These are phyloP conservation scores for Phytoseiulus persimilis DNA, from an alignment of 2,888 invertebrate genomes.

Conservation along the genomic window DNA sequence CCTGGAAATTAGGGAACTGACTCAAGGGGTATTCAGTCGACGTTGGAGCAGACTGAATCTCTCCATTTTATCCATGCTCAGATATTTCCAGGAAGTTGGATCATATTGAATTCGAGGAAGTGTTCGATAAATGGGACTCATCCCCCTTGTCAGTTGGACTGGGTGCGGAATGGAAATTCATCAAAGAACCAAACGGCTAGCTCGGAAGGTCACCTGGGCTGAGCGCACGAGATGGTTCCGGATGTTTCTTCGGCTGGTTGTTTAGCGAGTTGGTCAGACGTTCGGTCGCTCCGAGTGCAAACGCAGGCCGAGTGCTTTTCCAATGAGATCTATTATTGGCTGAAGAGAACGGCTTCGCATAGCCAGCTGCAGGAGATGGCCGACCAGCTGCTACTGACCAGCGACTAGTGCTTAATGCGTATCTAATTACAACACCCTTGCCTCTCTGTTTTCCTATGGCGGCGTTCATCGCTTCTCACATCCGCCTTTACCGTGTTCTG, in stretches of 20 bases:
- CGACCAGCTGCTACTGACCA: background rate
- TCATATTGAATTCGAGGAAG: too few relatives aligned
- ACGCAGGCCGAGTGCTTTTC: background rate
- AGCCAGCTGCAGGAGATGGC: background rate
- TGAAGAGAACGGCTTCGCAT: background rate
- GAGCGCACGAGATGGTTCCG: background rate
- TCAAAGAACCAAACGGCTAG: too few relatives aligned
- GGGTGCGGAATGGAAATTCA: too few relatives aligned
- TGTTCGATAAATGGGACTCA: too few relatives aligned
- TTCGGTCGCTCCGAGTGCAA: background rate
- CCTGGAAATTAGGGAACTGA: background rate
- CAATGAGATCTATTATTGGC: constrained; percentile 5
- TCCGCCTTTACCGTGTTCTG: background rate
- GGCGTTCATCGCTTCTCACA: background rate
- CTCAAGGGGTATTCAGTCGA: background rate
- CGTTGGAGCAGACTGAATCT: background rate
- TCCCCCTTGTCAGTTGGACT: too few relatives aligned
- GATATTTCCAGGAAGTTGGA: background rate
- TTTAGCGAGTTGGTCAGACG: background rate
- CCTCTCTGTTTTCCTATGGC: background rate
- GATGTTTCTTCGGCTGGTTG: background rate
- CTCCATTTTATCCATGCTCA: background rate
- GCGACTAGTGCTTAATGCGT: constrained; percentile 5
- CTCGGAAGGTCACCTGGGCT: background rate
- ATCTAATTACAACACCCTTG: background rate